Conservation (phyloP, 2,888 invertebrate species). For the Lithodes maja region DNA sequence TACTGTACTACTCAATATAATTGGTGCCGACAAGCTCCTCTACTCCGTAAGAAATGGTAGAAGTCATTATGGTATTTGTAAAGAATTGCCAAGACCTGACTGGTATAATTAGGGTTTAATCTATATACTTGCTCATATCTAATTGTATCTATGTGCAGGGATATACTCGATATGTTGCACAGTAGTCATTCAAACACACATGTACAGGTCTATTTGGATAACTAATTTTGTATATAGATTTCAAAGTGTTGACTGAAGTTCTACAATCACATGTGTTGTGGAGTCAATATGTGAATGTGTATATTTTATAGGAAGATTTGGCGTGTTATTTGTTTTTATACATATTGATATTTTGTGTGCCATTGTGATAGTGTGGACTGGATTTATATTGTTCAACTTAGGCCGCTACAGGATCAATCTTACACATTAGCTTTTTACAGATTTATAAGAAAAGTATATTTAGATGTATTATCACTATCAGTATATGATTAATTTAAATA, state of each 20-base stretch:
- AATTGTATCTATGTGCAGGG: not conserved
- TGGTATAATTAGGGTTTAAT: not conserved
- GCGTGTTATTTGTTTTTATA: not conserved
- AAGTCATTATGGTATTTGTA: too few species aligned
- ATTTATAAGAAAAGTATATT: not conserved
- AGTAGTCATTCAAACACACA: not conserved
- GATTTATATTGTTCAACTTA: conserved; percentile 7
- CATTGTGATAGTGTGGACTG: conserved; percentile 40
- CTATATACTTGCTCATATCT: not conserved
- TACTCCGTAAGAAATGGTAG: too few species aligned
- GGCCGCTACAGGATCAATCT: not conserved
- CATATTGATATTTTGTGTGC: conserved; percentile 44
- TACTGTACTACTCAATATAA: too few species aligned
- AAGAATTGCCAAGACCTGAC: too few species aligned
- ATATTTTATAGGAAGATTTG: conserved; percentile 19
- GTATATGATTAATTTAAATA: too few species aligned
- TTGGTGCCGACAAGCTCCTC: too few species aligned
- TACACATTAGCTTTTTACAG: conserved; percentile 16
- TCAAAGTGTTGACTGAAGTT: not conserved
- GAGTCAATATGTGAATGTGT: conserved; percentile 20
- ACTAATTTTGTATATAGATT: not conserved
- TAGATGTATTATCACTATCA: too few species aligned
- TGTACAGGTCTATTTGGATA: not conserved
- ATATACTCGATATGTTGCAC: not conserved
- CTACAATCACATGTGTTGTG: not conserved